phyloP scores from a whole-genome alignment of 2,888 invertebrate genomes.

The Agrochola macilenta region DNA sequence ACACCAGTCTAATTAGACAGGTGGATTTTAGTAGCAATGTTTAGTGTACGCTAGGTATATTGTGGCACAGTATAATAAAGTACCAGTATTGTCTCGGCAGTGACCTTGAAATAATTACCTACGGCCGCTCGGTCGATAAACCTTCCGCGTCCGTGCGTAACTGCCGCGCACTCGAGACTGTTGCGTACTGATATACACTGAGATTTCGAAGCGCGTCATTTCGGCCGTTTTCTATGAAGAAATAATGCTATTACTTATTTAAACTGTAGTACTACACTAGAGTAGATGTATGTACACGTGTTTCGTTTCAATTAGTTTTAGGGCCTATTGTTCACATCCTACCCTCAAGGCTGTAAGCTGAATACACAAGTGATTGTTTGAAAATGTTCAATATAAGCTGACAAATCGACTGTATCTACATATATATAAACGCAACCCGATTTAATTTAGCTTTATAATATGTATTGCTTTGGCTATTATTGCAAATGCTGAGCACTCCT shows the following conservation, averaged over 20 bases:
- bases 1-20: conserved; percentile 26
- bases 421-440: background rate
- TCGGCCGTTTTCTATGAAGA: too few species aligned
- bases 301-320: background rate
- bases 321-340: background rate
- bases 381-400: background rate
- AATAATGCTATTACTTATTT: too few species aligned
- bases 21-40: conserved; percentile 8
- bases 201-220: too few species aligned
- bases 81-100: too few species aligned
- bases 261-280: too few species aligned
- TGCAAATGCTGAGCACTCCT: background rate
- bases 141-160: too few species aligned
- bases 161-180: too few species aligned
- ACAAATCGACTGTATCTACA: background rate
- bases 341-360: background rate
- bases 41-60: background rate
- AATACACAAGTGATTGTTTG: background rate
- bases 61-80: too few species aligned
- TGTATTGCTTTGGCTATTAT: background rate
- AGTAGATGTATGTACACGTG: background rate
- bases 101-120: too few species aligned
- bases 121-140: too few species aligned
- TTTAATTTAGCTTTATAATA: background rate
- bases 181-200: too few species aligned